phyloP scores from a whole-genome alignment of 2,888 invertebrate genomes.

The Macrophya annulata region DNA sequence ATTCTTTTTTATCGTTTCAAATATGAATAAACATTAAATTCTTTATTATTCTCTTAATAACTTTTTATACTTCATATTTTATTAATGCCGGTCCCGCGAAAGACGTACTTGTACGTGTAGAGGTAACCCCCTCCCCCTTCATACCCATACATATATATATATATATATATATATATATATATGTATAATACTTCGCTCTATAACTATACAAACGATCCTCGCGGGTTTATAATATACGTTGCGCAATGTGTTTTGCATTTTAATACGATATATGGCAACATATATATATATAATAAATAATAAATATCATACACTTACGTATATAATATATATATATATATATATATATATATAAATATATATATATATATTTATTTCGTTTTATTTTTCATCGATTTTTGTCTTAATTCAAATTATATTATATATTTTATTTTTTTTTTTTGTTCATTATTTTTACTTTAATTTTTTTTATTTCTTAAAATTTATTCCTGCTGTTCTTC shows the following conservation, averaged over 20 bases:
- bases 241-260: conserved; percentile 46
- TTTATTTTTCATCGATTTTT: background rate
- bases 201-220: background rate
- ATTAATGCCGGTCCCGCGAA: conserved; percentile 70
- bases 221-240: conserved; percentile 27
- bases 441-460: conserved; percentile 39
- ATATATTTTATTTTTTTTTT: conserved; percentile 48
- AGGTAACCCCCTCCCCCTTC: no score
- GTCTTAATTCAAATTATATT: conserved; percentile 49
- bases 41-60: conserved; percentile 74
- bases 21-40: conserved; percentile 75
- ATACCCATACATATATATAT: background rate
- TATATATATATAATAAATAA: conserved; percentile 13
- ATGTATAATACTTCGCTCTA: background rate
- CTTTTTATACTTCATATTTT: conserved; percentile 76
- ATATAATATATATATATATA: conserved; percentile 64
- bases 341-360: conserved; percentile 54
- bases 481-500: background rate
- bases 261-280: conserved; percentile 9
- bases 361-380: background rate
- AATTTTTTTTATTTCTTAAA: conserved; percentile 43
- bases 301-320: conserved; percentile 2
- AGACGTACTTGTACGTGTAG: background rate
- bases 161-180: background rate
- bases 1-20: conserved; percentile 69